These are phyloP conservation scores for Bolinopsis microptera DNA, from an alignment of 37 sponge, comb jelly and placozoan genomes.

Conservation along the genomic window DNA sequence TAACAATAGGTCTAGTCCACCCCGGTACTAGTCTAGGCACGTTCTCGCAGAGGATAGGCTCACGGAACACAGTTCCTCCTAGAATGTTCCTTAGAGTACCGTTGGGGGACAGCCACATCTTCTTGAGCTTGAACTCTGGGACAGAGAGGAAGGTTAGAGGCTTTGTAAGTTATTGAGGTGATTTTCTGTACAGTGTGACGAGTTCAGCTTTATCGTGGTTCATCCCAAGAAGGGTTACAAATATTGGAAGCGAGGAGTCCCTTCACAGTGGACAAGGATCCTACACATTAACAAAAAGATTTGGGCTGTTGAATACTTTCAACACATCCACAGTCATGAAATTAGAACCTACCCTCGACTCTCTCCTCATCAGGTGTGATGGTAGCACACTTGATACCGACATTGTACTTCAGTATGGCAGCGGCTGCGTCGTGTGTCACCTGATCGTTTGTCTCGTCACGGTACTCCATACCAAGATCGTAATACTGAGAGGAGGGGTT, in stretches of 20 bases:
- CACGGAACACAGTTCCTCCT: conserved; percentile 71
- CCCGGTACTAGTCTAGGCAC: conserved; percentile 66
- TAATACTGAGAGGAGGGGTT: conserved; percentile 67
- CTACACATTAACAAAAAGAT: no score
- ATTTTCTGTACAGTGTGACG: no score
- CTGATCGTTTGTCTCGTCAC: conserved; percentile 88
- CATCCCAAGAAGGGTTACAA: no score
- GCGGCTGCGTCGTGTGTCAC: conserved; percentile 67
- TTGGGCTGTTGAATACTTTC: no score
- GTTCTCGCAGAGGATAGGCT: conserved; percentile 67
- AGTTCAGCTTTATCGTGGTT: no score
- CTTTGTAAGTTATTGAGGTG: background rate
- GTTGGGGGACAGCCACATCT: conserved; percentile 71
- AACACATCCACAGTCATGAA: background rate
- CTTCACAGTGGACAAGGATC: no score
- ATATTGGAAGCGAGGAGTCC: no score
- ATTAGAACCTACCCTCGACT: conserved; percentile 12
- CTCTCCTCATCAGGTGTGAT: conserved; percentile 71
- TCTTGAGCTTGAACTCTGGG: conserved; percentile 69
- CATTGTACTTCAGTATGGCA: conserved; percentile 69
- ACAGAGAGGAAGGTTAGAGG: background rate
- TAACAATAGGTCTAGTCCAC: conserved; percentile 91
- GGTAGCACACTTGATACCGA: conserved; percentile 71
- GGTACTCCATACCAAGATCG: conserved; percentile 92
- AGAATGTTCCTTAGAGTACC: conserved; percentile 71